Conservation (phyloP, 1,140 invertebrate genomes). For the Leguminivora glycinivorella region DNA sequence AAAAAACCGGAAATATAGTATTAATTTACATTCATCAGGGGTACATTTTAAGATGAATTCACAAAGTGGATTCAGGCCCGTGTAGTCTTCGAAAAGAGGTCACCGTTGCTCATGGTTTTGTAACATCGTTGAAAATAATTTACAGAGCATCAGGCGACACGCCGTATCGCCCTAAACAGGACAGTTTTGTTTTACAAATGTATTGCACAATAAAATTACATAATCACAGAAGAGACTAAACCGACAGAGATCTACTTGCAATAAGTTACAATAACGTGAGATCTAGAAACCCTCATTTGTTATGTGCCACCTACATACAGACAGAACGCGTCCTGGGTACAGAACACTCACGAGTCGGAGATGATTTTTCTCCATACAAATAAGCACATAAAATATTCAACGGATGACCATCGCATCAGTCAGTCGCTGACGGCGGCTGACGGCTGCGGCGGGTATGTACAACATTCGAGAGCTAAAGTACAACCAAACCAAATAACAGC, state of each 20-base stretch:
- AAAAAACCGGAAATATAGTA: background rate
- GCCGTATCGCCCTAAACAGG: background rate
- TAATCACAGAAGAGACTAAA: slow-evolving; percentile 61
- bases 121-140: background rate
- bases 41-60: background rate
- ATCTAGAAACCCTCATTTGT: slow-evolving; percentile 39
- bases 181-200: slow-evolving; percentile 40
- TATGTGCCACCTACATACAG: slow-evolving; percentile 40
- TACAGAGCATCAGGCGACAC: slow-evolving; percentile 4
- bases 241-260: slow-evolving; percentile 55
- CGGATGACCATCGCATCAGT: background rate
- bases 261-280: slow-evolving; percentile 29
- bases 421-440: background rate
- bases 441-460: background rate
- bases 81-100: background rate
- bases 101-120: background rate
- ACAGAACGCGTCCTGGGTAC: background rate
- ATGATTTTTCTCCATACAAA: slow-evolving; percentile 4
- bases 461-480: background rate
- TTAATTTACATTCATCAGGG: background rate
- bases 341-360: slow-evolving; percentile 10
- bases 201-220: slow-evolving; percentile 66
- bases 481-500: slow-evolving; percentile 40
- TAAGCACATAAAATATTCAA: background rate
- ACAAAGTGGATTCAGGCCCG: background rate